Evolutionary conservation across 2,888 invertebrate species (phyloP), one percentile per base, ranked within the genome.

Genomic region (Pseudococcus jackbeardsleyi): DNA sequence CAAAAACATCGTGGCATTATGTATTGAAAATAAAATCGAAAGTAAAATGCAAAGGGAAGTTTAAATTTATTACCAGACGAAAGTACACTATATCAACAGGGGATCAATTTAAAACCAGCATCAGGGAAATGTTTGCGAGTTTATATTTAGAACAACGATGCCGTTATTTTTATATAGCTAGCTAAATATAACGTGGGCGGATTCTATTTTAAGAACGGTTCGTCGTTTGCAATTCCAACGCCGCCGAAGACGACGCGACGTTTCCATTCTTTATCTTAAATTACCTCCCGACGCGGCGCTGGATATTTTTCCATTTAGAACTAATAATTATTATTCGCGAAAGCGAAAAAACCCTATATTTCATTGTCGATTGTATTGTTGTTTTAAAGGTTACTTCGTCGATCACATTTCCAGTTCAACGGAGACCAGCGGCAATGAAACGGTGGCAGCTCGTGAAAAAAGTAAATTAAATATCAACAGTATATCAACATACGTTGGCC

Each of bases 401-500:
- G 88, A 88, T 88, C 88, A 88, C 15, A 88, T 88, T 85, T 88
- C 59, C 46, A 48, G 59, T 22, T 15, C 88, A 46, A 77, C 64
- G n/a, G 85, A 85, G 39, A 72, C 39, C 12, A 48, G 5, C 22
- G 59, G 59, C 54, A 88, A 88, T 39, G 88, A 88, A 0, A 88
- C 85, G 48, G 77, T 88, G 8, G 26, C 19, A 12, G 48, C 33
- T 85, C 72, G 85, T 9, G 88, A 88, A 85, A 88, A 88, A 72
- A 88, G 77, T 50, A 85, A 50, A 85, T 48, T 88, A 33, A 88
- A 88, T 42, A 72, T 88, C 85, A 85, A 88, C 48, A 88, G 88
- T 72, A 72, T 88, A 46, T 85, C 85, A 19, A 88, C 97, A 0
- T 99, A 98, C 91, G 96, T 97, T n/a, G 99, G 99, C 0, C 99